A percentile compares a stretch with the other conserved stretches of the same genome.
These are phyloP conservation scores for Rhopalosiphum padi DNA, from an alignment of 1,140 invertebrate genomes.

Conservation along the genomic window DNA sequence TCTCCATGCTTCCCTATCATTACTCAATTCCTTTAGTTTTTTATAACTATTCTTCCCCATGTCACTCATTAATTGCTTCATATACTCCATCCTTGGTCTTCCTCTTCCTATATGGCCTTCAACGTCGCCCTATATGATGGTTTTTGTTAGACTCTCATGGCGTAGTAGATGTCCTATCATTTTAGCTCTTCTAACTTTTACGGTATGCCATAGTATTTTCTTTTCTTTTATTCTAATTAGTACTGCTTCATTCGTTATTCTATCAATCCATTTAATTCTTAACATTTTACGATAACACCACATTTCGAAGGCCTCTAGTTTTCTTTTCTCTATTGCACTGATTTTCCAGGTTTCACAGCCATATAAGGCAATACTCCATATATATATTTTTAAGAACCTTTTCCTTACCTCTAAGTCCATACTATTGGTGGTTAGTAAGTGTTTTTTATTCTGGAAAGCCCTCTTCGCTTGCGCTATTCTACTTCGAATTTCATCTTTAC, in stretches of 20 bases:
- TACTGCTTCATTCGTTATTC: slow-evolving; percentile 27
- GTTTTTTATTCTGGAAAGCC: slow-evolving; percentile 23
- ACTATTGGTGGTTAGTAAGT: neutral
- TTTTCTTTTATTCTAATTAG: no score
- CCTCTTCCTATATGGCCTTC: slow-evolving; percentile 5
- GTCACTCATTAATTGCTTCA: neutral
- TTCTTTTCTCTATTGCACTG: slow-evolving; percentile 26
- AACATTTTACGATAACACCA: slow-evolving; percentile 55
- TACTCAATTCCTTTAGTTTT: neutral
- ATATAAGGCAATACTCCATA: slow-evolving; percentile 24
- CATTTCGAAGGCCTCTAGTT: slow-evolving; percentile 50
- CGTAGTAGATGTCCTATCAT: slow-evolving; percentile 30
- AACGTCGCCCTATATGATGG: neutral
- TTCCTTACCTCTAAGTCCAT: neutral
- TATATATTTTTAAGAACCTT: neutral
- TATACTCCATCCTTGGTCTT: slow-evolving; percentile 38
- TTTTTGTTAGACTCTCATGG: neutral
- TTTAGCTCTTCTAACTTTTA: slow-evolving; percentile 36
- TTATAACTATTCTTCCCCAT: slow-evolving; percentile 5
- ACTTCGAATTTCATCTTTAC: neutral
- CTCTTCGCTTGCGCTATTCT: neutral
- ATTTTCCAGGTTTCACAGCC: slow-evolving; percentile 41
- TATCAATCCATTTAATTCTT: slow-evolving; percentile 46
- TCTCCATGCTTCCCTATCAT: slow-evolving; percentile 6
- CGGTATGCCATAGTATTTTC: neutral